phyloP scores from a whole-genome alignment of 2,113 vertebrate genomes.

The Addax nasomaculatus region DNA sequence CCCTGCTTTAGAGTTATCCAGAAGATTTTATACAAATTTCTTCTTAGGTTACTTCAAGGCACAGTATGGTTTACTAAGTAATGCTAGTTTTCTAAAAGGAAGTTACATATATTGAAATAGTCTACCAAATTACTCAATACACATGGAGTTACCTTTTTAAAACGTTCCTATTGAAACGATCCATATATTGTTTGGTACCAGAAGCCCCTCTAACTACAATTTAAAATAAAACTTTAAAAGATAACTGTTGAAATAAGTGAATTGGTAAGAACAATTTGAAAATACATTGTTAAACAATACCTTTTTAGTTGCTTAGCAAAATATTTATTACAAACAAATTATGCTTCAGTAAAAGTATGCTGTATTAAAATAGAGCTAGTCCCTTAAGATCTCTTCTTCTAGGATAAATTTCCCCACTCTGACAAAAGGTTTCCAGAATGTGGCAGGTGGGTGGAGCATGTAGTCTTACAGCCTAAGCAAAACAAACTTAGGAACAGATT shows the following conservation, averaged over 20 bases:
- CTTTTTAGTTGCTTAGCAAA: conserved; percentile 9
- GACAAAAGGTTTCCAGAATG: conserved; percentile 76
- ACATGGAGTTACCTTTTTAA: background rate
- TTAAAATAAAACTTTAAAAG: background rate
- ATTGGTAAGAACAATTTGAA: conserved; percentile 15
- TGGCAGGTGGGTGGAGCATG: conserved; percentile 77
- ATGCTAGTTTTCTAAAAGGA: conserved; percentile 69
- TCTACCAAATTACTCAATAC: conserved; percentile 31
- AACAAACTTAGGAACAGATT: conserved; percentile 85
- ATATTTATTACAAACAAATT: conserved; percentile 40
- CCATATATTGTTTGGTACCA: background rate
- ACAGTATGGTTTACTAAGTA: conserved; percentile 70
- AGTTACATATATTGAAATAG: conserved; percentile 36
- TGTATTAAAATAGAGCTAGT: conserved; percentile 30
- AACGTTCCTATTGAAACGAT: background rate
- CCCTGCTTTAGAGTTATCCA: conserved; percentile 60
- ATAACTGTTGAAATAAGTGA: background rate
- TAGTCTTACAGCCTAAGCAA: conserved; percentile 79
- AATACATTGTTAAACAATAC: background rate
- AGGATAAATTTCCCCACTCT: conserved; percentile 68
- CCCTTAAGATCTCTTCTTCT: conserved; percentile 25
- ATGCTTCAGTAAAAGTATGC: conserved; percentile 44
- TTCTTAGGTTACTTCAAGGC: conserved; percentile 62
- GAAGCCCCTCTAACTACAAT: conserved; percentile 6
- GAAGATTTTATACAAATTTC: background rate